phyloP scores from a whole-genome alignment of 1,140 invertebrate species.

The Onthophagus taurus region DNA sequence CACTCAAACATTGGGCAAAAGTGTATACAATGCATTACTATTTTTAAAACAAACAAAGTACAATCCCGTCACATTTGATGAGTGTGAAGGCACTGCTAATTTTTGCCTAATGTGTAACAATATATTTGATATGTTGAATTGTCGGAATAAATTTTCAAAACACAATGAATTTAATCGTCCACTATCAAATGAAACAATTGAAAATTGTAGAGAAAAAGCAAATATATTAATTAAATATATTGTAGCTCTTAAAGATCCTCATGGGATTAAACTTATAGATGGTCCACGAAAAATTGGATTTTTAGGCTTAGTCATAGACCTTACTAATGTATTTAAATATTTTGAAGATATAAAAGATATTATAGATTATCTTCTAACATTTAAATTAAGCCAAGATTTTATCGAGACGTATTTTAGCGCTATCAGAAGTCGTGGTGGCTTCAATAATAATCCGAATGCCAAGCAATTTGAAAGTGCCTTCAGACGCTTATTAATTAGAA shows the following conservation, averaged over 20 bases:
- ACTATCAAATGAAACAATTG: constrained; percentile 4
- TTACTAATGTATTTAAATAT: constrained; percentile 15
- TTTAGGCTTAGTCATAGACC: constrained; percentile 15
- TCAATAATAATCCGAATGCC: constrained; percentile 35
- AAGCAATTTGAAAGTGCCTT: constrained; percentile 21
- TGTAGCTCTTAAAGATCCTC: constrained; percentile 7
- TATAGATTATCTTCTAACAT: constrained; percentile 19
- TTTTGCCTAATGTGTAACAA: constrained; percentile 22
- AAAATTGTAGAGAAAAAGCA: constrained; percentile 9
- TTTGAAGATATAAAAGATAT: constrained; percentile 12
- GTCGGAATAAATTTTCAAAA: constrained; percentile 20
- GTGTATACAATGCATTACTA: constrained; percentile 17
- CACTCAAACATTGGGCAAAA: constrained; percentile 16
- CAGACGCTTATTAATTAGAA: too few relatives aligned
- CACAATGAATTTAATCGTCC: constrained; percentile 10
- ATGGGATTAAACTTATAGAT: constrained; percentile 10
- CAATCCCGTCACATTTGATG: constrained; percentile 14
- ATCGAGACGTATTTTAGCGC: constrained; percentile 35
- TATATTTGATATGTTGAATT: constrained; percentile 23
- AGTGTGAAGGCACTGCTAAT: constrained; percentile 12
- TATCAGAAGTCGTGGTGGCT: constrained; percentile 30
- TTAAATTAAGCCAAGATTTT: constrained; percentile 35
- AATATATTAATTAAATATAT: constrained; percentile 15
- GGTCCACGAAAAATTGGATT: constrained; percentile 15
- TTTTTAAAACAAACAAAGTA: constrained; percentile 15